phyloP scores from a whole-genome alignment of 2,113 vertebrate species.

The Maccullochella peelii region DNA sequence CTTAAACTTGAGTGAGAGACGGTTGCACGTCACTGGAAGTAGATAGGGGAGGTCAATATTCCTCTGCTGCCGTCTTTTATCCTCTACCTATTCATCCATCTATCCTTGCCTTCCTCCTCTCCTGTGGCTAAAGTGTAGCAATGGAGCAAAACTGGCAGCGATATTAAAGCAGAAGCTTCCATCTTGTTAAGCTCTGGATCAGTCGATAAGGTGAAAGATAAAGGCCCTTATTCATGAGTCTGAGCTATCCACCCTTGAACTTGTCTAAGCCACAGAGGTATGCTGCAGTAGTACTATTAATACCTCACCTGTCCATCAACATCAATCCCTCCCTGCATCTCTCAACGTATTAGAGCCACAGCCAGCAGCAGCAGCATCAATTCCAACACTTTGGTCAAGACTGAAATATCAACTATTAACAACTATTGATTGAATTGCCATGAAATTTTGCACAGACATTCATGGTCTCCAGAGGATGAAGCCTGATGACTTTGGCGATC shows the following conservation, averaged over 20 bases:
- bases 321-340: slow-evolving; percentile 12
- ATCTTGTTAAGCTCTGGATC: slow-evolving; percentile 16
- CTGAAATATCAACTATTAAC: not conserved
- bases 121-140: slow-evolving; percentile 9
- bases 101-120: not conserved
- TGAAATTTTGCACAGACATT: not conserved
- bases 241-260: slow-evolving; percentile 1
- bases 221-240: slow-evolving; percentile 14
- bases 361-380: not conserved
- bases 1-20: slow-evolving; percentile 25
- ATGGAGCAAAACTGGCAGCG: slow-evolving; percentile 2
- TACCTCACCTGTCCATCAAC: slow-evolving; percentile 42
- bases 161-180: slow-evolving; percentile 18
- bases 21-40: slow-evolving; percentile 17
- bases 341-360: not conserved
- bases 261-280: not conserved
- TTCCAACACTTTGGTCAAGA: not conserved
- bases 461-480: not conserved
- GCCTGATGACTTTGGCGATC: not conserved
- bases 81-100: slow-evolving; percentile 24
- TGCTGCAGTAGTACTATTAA: not conserved
- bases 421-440: not conserved
- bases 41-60: slow-evolving; percentile 38
- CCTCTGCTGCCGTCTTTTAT: slow-evolving; percentile 19
- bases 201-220: slow-evolving; percentile 24